These are phyloP conservation scores for Nematopogon swammerdamellus DNA, from an alignment of 2,888 invertebrate genomes.

Conservation along the genomic window DNA sequence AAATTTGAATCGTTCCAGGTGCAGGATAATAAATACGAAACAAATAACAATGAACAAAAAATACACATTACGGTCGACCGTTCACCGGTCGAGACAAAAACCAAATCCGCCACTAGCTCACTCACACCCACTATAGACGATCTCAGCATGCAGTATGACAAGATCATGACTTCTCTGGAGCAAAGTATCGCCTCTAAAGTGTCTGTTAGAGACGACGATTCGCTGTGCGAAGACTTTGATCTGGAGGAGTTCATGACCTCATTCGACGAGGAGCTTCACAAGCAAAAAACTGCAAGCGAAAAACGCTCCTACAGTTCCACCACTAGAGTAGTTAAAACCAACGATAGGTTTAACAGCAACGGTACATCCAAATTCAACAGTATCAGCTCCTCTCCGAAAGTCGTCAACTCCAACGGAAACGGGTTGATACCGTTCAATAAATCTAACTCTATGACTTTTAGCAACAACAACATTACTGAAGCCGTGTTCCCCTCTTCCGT, in stretches of 20 bases:
- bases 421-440: conserved; percentile 46
- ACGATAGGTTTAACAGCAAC: conserved; percentile 31
- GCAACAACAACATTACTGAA: conserved; percentile 48
- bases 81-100: conserved; percentile 6
- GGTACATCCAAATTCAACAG: conserved; percentile 31
- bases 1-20: conserved; percentile 43
- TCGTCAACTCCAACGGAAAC: conserved; percentile 22
- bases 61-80: conserved; percentile 12
- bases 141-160: conserved; percentile 47
- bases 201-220: conserved; percentile 45
- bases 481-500: conserved; percentile 48
- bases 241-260: conserved; percentile 66
- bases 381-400: conserved; percentile 33
- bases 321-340: conserved; percentile 40
- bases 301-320: conserved; percentile 48
- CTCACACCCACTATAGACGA: conserved; percentile 33
- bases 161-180: conserved; percentile 50
- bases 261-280: conserved; percentile 60
- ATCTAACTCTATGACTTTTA: conserved; percentile 56
- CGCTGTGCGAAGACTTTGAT: conserved; percentile 60
- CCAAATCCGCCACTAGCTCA: conserved; percentile 6
- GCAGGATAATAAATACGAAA: conserved; percentile 12
- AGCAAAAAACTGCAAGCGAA: conserved; percentile 32
- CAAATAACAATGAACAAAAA: conserved; percentile 17
- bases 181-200: conserved; percentile 45